Percentiles rank a stretch among this genome's conserved stretches.
These are phyloP conservation scores for Hirudo medicinalis DNA, from an alignment of 1,140 invertebrate species.

Conservation along the genomic window DNA sequence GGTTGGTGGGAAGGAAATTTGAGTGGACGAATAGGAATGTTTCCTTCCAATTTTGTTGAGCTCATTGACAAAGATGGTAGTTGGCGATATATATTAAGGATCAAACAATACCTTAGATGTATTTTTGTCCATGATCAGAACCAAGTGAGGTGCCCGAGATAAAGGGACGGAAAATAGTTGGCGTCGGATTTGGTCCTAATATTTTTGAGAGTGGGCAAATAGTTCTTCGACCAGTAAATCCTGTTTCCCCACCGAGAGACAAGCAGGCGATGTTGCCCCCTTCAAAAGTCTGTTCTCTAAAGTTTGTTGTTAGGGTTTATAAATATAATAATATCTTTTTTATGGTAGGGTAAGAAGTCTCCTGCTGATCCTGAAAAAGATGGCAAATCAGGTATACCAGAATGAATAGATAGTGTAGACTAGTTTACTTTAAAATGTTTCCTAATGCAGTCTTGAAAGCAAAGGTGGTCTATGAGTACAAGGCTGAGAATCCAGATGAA, in stretches of 20 bases:
- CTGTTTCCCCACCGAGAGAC: conserved; percentile 11
- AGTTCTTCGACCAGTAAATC: conserved; percentile 28
- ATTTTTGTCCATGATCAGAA: not conserved
- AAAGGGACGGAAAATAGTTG: conserved; percentile 35
- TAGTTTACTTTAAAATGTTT: too few species aligned
- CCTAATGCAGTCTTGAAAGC: conserved; percentile 42
- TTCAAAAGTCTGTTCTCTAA: too few species aligned
- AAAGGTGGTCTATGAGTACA: conserved; percentile 75
- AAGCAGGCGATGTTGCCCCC: not conserved
- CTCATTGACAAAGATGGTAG: conserved; percentile 24
- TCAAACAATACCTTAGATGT: too few species aligned
- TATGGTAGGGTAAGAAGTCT: too few species aligned
- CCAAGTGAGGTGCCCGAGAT: conserved; percentile 27
- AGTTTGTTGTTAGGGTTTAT: too few species aligned
- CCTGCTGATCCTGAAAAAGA: too few species aligned
- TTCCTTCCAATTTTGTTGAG: conserved; percentile 46
- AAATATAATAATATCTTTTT: too few species aligned
- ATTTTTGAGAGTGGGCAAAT: conserved; percentile 37
- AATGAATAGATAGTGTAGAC: too few species aligned
- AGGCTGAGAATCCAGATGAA: conserved; percentile 80
- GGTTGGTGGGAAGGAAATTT: conserved; percentile 44
- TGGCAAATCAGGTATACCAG: too few species aligned
- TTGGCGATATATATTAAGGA: not conserved
- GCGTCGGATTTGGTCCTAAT: conserved; percentile 36
- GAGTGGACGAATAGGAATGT: conserved; percentile 41